Percentiles rank a stretch among this genome's conserved stretches.
phyloP scores from a whole-genome alignment of 2,797 vertebrate genomes.

The Danio aesculapii region DNA sequence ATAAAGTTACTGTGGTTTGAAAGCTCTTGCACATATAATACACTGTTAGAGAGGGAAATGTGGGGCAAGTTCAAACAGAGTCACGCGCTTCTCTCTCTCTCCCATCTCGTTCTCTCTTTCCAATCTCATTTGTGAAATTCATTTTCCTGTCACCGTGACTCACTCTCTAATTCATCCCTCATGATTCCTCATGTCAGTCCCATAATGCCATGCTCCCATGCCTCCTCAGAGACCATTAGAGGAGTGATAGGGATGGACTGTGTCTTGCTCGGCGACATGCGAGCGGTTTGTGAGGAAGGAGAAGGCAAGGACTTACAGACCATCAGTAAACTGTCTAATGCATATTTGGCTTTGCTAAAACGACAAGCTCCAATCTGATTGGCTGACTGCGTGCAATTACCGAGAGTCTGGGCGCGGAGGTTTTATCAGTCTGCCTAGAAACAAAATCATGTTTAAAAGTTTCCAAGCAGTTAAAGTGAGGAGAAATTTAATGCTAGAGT shows the following conservation, averaged over 20 bases:
- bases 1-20: conserved; percentile 40
- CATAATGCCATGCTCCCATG: conserved; percentile 73
- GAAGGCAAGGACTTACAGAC: conserved; percentile 19
- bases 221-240: conserved; percentile 71
- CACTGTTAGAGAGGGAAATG: conserved; percentile 25
- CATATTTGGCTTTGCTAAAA: conserved; percentile 4
- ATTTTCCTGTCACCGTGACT: conserved; percentile 73
- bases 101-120: conserved; percentile 61
- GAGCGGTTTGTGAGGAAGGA: neutral
- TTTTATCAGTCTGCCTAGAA: neutral
- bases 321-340: conserved; percentile 28
- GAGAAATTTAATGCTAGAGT: neutral
- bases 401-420: neutral
- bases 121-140: conserved; percentile 78
- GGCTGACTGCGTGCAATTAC: conserved; percentile 1
- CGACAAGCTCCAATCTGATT: conserved; percentile 12
- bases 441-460: neutral
- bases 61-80: conserved; percentile 41
- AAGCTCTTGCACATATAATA: conserved; percentile 32
- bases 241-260: conserved; percentile 72
- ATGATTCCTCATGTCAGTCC: conserved; percentile 72
- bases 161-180: conserved; percentile 71
- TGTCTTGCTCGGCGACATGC: conserved; percentile 42
- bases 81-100: conserved; percentile 54
- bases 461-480: neutral